Evolutionary conservation across 1,140 invertebrate genomes (phyloP).

Genomic region (Heliconius hermathena): DNA sequence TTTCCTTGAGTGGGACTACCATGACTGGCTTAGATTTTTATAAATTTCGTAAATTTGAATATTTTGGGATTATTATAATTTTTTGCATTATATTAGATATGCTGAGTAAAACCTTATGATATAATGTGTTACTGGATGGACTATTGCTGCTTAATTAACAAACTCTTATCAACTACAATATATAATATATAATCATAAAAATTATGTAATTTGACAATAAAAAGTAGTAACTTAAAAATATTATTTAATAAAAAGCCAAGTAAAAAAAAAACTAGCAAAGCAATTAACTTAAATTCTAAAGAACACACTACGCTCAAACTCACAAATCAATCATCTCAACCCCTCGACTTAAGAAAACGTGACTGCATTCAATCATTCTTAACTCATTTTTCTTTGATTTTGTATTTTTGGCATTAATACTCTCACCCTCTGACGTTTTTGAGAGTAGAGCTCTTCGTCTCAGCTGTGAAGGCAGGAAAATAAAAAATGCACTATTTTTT

Average conservation of each 20-base stretch:
- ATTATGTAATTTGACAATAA: no score
- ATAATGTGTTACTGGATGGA: no score
- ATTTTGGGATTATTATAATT: no score
- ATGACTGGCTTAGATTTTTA: no score
- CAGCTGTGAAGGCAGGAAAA: neutral
- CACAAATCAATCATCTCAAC: slow-evolving; percentile 32
- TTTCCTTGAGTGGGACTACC: no score
- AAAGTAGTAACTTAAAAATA: no score
- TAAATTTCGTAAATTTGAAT: no score
- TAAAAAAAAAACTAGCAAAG: neutral
- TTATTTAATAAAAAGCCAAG: neutral
- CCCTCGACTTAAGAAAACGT: slow-evolving; percentile 45
- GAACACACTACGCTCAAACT: neutral
- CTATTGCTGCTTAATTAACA: no score
- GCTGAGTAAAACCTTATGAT: no score
- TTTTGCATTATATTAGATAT: no score
- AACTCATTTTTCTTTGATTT: slow-evolving; percentile 48
- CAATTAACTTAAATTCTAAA: slow-evolving; percentile 15
- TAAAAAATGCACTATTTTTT: neutral
- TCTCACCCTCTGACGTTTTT: slow-evolving; percentile 62
- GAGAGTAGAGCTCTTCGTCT: slow-evolving; percentile 57
- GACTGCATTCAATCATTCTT: slow-evolving; percentile 58
- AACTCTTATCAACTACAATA: no score
- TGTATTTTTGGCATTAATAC: slow-evolving; percentile 76
- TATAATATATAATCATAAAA: no score